Percentiles rank a stretch among this genome's conserved stretches.
Conservation (phyloP, 2,797 vertebrate genomes). For the Percopsis omiscomaycus region DNA sequence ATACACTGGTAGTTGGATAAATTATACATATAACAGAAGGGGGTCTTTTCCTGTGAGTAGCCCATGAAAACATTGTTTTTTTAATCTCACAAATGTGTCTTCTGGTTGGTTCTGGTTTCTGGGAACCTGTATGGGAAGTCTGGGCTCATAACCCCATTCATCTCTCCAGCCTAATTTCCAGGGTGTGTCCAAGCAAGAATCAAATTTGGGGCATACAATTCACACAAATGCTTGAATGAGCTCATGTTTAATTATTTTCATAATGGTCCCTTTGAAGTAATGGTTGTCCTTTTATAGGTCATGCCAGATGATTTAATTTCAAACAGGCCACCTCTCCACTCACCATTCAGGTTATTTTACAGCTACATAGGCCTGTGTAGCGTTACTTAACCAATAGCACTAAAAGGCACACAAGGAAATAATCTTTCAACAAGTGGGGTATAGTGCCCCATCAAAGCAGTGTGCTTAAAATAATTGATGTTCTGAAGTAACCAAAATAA, state of each 20-base stretch:
- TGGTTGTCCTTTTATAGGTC: slow-evolving; percentile 1
- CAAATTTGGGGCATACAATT: slow-evolving; percentile 21
- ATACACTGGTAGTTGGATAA: slow-evolving; percentile 40
- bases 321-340: slow-evolving; percentile 21
- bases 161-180: slow-evolving; percentile 14
- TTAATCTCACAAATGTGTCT: too few species aligned
- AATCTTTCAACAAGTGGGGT: slow-evolving; percentile 49
- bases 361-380: slow-evolving; percentile 14
- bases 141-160: background rate
- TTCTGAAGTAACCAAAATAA: slow-evolving; percentile 25
- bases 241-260: slow-evolving; percentile 31
- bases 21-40: slow-evolving; percentile 46
- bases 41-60: slow-evolving; percentile 20
- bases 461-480: slow-evolving; percentile 16
- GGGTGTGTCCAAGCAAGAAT: slow-evolving; percentile 2
- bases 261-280: slow-evolving; percentile 11
- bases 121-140: slow-evolving; percentile 11
- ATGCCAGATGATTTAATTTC: slow-evolving; percentile 39
- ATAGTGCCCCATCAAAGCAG: slow-evolving; percentile 45
- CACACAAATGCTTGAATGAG: slow-evolving; percentile 28
- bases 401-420: slow-evolving; percentile 55
- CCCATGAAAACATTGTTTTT: slow-evolving; percentile 6
- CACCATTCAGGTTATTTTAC: slow-evolving; percentile 10
- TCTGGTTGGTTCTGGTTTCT: background rate
- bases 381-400: slow-evolving; percentile 42